Base-by-base conservation (phyloP, 1,140 invertebrate species). In the Drosophila fuyamai region DNA sequence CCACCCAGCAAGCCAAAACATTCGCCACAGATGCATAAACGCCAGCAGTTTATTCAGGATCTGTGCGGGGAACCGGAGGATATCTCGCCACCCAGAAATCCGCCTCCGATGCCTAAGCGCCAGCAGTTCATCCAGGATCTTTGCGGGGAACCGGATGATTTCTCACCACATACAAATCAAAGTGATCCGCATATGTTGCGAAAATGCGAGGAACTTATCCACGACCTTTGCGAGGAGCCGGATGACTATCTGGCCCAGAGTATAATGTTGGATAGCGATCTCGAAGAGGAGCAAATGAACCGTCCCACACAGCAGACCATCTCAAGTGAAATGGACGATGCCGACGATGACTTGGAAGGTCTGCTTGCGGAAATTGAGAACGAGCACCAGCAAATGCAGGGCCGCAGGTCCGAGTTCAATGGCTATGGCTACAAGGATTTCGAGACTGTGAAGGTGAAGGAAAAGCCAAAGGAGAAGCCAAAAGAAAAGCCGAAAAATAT, bases 391-490 rank as follows among this genome's bases (percentile, higher is more conserved):
- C 48, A 74, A 10, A 36, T 80, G 32, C 68, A 82, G 40, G 91
- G 91, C 2, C 76, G 83, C 6, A 75, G 62, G 53, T 92, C 91
- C 0, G 53, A 81, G 43, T 92, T 76, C 16, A 79, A 82, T 54
- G 71, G 77, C 38, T 90, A 60, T 35, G 62, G 76, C n/a, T 58
- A 58, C 38, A 72, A 58, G 67, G 53, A 71, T 14, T 70, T 71
- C 13, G 48, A 41, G 58, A 16, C 56, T 46, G 32, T 50, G 8
- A 46, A 65, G 53, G 23, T 48, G 16, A 65, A 40, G 12, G 50
- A 29, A 13, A 60, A 46, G 18, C 56, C 27, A 23, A 67, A 9
- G 62, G 38, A 51, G 54, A 7, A 2, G 3, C 27, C 47, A 10
- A 14, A 7, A 4, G 9, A 38, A 12, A 43, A n/a, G 1, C 1